A percentile compares a stretch with the other conserved stretches of the same genome.
Conservation (phyloP, 2,113 vertebrate species). For the Prochilodus magdalenae region DNA sequence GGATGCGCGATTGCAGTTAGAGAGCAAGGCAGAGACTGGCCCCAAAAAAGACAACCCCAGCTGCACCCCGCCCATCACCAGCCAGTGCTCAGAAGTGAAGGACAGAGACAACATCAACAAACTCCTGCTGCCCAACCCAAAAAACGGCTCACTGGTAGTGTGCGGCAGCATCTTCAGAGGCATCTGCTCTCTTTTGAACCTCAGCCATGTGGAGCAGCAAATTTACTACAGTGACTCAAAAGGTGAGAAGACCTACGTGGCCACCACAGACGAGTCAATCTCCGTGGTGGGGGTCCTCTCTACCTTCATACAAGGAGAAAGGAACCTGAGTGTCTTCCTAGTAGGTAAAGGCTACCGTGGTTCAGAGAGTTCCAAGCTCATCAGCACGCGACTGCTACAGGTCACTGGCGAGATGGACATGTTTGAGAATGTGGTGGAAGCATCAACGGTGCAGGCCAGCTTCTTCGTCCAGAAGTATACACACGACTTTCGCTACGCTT, state of each 20-base stretch:
- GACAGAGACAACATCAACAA: conserved; percentile 89
- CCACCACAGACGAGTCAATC: conserved; percentile 86
- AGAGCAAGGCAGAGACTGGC: conserved; percentile 71
- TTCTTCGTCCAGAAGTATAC: conserved; percentile 78
- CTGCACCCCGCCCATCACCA: conserved; percentile 90
- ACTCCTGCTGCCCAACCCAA: conserved; percentile 84
- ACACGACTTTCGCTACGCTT: conserved; percentile 80
- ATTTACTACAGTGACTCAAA: conserved; percentile 87
- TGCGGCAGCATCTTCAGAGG: conserved; percentile 94
- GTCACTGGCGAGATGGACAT: conserved; percentile 77
- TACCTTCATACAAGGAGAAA: conserved; percentile 44
- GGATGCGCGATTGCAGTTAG: conserved; percentile 67
- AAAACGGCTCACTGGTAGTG: conserved; percentile 76
- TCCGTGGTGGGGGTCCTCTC: conserved; percentile 91
- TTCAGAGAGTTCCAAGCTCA: conserved; percentile 91
- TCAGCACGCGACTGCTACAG: conserved; percentile 90
- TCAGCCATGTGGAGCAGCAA: conserved; percentile 76
- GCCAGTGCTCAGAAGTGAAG: conserved; percentile 78
- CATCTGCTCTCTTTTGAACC: conserved; percentile 87
- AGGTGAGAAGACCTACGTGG: conserved; percentile 94
- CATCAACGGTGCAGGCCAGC: conserved; percentile 83
- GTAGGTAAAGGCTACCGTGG: conserved; percentile 92
- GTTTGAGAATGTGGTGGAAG: conserved; percentile 91
- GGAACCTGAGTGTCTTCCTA: conserved; percentile 79
- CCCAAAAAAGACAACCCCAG: conserved; percentile 83